A percentile compares a stretch with the other conserved stretches of the same genome.
phyloP scores from a whole-genome alignment of 2,113 vertebrate species.

The Formicarius rufipectus region DNA sequence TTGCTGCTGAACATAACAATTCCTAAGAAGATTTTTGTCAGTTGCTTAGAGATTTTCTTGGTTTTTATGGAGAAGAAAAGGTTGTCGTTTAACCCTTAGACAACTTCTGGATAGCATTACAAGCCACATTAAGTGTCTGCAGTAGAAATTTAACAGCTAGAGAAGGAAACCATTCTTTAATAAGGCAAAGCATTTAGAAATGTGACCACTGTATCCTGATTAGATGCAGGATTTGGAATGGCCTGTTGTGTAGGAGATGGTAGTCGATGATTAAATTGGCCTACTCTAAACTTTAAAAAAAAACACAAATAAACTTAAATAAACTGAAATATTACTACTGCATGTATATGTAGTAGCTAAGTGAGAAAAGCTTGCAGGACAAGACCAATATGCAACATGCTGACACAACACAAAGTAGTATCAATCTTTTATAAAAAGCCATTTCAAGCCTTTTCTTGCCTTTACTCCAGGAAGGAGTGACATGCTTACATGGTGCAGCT shows the following conservation, averaged over 20 bases:
- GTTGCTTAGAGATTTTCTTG: slow-evolving; percentile 51
- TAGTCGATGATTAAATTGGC: neutral
- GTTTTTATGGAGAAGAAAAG: neutral
- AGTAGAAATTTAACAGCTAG: neutral
- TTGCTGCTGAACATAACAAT: slow-evolving; percentile 52
- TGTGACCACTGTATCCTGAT: neutral
- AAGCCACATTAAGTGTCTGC: neutral
- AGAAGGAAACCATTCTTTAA: neutral
- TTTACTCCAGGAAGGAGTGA: neutral
- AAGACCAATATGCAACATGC: neutral
- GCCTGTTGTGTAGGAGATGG: neutral
- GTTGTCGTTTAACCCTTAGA: slow-evolving; percentile 50
- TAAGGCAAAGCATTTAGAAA: neutral
- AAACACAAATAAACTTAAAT: neutral
- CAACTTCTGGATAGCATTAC: neutral
- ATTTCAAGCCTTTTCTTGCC: neutral
- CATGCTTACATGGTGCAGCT: neutral
- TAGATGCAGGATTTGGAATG: neutral
- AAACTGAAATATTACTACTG: neutral
- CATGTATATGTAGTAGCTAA: neutral
- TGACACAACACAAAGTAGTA: neutral
- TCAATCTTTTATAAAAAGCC: neutral
- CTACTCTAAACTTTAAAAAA: neutral
- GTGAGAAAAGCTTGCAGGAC: neutral
- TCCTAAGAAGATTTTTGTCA: slow-evolving; percentile 49